Evolutionary conservation across 2,113 vertebrate genomes (phyloP).

Genomic region (Aplodontia rufa): DNA sequence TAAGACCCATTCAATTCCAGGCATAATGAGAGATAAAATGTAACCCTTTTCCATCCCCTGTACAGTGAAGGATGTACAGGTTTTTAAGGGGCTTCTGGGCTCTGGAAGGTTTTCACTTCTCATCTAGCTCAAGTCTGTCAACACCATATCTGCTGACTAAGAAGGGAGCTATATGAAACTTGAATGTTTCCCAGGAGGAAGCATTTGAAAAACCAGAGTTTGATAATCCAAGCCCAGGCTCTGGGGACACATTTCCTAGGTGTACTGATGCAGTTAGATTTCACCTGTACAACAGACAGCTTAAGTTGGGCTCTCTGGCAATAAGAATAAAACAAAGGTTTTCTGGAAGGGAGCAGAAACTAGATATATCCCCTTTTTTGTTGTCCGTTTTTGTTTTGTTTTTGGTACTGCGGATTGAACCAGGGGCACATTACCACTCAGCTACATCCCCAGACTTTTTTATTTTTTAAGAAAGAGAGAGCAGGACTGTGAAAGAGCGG

Average conservation of each 20-base stretch:
- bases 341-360: neutral
- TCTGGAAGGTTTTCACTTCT: neutral
- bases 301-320: neutral
- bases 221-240: too few species aligned
- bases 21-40: neutral
- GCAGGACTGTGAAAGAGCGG: too few species aligned
- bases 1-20: neutral
- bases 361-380: too few species aligned
- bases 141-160: too few species aligned
- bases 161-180: too few species aligned
- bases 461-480: too few species aligned
- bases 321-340: neutral
- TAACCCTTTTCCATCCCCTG: neutral
- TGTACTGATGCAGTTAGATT: neutral
- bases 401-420: too few species aligned
- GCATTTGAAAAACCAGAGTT: too few species aligned
- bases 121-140: neutral
- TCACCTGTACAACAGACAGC: neutral
- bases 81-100: neutral
- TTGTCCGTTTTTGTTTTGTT: too few species aligned
- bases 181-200: too few species aligned
- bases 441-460: too few species aligned
- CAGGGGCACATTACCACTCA: too few species aligned
- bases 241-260: neutral
- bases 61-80: neutral